phyloP scores from a whole-genome alignment of 2,113 vertebrate genomes.

The Shinisaurus crocodilurus region DNA sequence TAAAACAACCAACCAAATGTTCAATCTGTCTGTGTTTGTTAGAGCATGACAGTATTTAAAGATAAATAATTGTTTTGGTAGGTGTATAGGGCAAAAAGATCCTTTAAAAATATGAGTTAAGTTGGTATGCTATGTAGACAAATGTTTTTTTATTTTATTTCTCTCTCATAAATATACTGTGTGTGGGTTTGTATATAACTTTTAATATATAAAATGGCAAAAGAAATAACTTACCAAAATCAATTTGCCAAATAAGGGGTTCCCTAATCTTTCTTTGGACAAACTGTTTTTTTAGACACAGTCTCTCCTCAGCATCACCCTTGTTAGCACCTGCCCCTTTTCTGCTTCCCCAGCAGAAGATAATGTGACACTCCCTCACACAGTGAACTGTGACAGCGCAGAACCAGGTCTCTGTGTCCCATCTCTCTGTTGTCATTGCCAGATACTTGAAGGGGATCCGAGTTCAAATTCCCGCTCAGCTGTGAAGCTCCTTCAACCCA shows the following conservation, averaged over 20 bases:
- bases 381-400: not conserved
- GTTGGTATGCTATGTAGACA: not conserved
- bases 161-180: no score
- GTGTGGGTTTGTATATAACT: no score
- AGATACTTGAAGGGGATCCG: not conserved
- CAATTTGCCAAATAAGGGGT: not conserved
- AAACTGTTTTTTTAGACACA: not conserved
- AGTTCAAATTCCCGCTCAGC: not conserved
- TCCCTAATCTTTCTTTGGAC: not conserved
- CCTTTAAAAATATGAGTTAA: not conserved
- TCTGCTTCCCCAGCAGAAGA: not conserved
- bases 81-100: not conserved
- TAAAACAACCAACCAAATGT: not conserved
- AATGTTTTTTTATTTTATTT: no score
- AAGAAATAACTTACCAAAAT: not conserved
- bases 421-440: not conserved
- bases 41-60: not conserved
- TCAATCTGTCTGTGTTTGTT: not conserved
- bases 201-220: not conserved
- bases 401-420: no score
- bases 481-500: not conserved
- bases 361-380: not conserved
- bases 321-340: not conserved
- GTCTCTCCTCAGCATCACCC: not conserved
- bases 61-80: not conserved